Percentiles rank a stretch among this genome's conserved stretches.
Conservation (phyloP, 2,113 vertebrate genomes). For the Prunella himalayana region DNA sequence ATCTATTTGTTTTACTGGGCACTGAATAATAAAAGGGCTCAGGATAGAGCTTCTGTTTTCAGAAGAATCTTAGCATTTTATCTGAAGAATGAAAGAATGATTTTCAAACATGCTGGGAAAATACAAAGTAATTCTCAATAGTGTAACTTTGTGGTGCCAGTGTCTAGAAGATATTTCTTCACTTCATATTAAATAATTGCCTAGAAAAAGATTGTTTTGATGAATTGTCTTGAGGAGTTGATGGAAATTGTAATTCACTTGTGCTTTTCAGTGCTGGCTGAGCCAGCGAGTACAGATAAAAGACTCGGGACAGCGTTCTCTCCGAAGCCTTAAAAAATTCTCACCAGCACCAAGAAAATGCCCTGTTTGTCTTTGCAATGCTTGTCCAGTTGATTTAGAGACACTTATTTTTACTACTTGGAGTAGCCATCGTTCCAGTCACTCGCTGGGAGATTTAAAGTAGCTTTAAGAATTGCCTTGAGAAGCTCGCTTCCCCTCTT, state of each 20-base stretch:
- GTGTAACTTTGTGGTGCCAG: conserved; percentile 13
- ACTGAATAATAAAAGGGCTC: background rate
- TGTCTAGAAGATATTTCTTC: conserved; percentile 57
- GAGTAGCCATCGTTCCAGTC: conserved; percentile 39
- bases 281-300: conserved; percentile 8
- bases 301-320: background rate
- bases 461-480: conserved; percentile 45
- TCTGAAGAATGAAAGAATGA: conserved; percentile 60
- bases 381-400: conserved; percentile 63
- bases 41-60: conserved; percentile 46
- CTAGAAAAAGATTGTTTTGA: conserved; percentile 25
- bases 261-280: background rate
- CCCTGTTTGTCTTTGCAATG: conserved; percentile 47
- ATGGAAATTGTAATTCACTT: conserved; percentile 8
- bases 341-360: conserved; percentile 20
- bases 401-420: conserved; percentile 54
- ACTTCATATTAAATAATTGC: conserved; percentile 49
- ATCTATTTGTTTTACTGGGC: conserved; percentile 64
- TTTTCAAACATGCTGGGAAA: conserved; percentile 49
- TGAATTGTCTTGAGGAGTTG: conserved; percentile 32
- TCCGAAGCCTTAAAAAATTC: background rate
- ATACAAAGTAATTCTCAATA: conserved; percentile 37
- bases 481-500: conserved; percentile 10
- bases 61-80: conserved; percentile 51
- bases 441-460: conserved; percentile 54